phyloP scores from a whole-genome alignment of 2,888 invertebrate species.

The Hoplodrina ambigua region DNA sequence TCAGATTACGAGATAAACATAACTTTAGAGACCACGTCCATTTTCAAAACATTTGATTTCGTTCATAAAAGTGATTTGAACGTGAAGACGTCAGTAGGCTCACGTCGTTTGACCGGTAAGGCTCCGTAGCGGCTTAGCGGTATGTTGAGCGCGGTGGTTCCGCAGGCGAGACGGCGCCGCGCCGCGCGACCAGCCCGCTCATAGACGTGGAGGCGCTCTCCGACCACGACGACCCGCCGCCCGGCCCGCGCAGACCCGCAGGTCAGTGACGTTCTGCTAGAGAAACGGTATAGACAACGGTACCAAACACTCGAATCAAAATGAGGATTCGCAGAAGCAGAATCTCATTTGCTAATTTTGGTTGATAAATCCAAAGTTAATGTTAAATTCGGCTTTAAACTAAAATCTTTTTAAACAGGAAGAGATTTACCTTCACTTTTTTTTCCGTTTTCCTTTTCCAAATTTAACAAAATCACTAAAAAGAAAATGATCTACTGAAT shows the following conservation, averaged over 20 bases:
- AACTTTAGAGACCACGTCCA: constrained; percentile 57
- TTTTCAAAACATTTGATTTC: constrained; percentile 58
- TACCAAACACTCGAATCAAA: constrained; percentile 12
- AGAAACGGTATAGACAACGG: constrained; percentile 83
- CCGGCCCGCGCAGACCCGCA: constrained; percentile 86
- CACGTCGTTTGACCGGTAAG: constrained; percentile 67
- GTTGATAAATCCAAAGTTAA: constrained; percentile 2
- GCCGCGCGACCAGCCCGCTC: constrained; percentile 92
- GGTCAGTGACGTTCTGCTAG: constrained; percentile 88
- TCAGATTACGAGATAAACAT: constrained; percentile 57
- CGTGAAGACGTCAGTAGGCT: constrained; percentile 59
- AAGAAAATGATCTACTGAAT: constrained; percentile 32
- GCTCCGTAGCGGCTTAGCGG: constrained; percentile 69
- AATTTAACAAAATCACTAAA: constrained; percentile 33
- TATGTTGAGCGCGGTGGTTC: constrained; percentile 72
- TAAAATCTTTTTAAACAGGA: constrained; percentile 15
- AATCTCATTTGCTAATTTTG: constrained; percentile 7
- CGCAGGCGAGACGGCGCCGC: constrained; percentile 92
- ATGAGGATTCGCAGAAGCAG: constrained; percentile 22
- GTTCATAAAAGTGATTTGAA: constrained; percentile 59
- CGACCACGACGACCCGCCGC: constrained; percentile 88
- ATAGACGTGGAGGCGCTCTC: constrained; percentile 93
- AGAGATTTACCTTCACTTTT: constrained; percentile 8
- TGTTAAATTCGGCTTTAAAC: neutral
- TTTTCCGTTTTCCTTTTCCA: constrained; percentile 19